These are phyloP conservation scores for Bostrychus sinensis DNA, from an alignment of 2,113 vertebrate species.

Conservation along the genomic window DNA sequence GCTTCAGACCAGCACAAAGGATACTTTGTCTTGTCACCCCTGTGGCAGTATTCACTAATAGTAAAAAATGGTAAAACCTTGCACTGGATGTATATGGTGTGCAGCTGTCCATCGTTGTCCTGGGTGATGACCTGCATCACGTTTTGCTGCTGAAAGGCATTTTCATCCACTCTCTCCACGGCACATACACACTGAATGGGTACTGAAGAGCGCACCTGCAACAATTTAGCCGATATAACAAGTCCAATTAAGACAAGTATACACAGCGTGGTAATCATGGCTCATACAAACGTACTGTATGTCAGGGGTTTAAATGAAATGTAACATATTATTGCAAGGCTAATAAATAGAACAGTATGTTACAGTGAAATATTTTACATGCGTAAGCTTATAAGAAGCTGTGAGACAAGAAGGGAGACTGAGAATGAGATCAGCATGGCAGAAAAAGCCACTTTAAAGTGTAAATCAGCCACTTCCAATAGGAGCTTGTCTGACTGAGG, in stretches of 20 bases:
- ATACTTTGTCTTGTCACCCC: no score
- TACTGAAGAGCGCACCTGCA: constrained; percentile 81
- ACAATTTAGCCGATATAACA: constrained; percentile 54
- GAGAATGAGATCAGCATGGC: constrained; percentile 41
- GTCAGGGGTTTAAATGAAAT: constrained; percentile 24
- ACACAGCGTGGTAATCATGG: constrained; percentile 6
- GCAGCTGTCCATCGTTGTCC: constrained; percentile 75
- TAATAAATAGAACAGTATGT: constrained; percentile 16
- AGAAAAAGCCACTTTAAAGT: constrained; percentile 72
- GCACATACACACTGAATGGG: constrained; percentile 82
- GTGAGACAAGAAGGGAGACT: constrained; percentile 27
- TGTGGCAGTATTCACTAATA: no score
- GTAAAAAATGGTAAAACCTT: no score
- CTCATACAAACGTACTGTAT: background rate
- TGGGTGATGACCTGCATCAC: constrained; percentile 90
- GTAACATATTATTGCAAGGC: constrained; percentile 31
- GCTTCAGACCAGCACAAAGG: no score
- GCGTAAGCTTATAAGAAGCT: constrained; percentile 7
- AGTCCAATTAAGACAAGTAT: constrained; percentile 50
- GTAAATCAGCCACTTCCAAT: constrained; percentile 73
- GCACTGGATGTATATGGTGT: constrained; percentile 91
- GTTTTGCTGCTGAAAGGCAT: constrained; percentile 90
- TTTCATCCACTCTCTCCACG: constrained; percentile 89
- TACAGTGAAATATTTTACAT: constrained; percentile 26
- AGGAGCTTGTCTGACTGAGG: constrained; percentile 45